Conservation (phyloP, 2,888 invertebrate genomes). For the Zygaena filipendulae region DNA sequence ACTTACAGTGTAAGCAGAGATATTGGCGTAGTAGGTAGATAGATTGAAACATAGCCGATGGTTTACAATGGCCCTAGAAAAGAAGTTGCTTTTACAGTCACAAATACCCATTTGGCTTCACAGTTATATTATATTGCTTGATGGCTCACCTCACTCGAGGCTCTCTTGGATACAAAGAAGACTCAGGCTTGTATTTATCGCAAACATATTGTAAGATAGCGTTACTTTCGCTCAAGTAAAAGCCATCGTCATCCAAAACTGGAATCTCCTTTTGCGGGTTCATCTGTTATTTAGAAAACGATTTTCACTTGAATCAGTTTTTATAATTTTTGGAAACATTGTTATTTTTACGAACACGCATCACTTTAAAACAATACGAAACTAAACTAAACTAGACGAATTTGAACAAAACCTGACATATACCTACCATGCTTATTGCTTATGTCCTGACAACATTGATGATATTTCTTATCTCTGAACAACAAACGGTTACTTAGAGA, state of each 20-base stretch:
- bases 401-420: too few relatives aligned
- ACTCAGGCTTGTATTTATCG: conserved; percentile 76
- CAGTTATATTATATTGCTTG: conserved; percentile 1
- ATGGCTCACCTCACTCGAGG: conserved; percentile 53
- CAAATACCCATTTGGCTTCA: not conserved
- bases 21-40: conserved; percentile 77
- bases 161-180: conserved; percentile 77
- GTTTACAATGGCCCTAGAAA: conserved; percentile 77
- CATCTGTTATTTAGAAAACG: conserved; percentile 55
- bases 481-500: too few relatives aligned
- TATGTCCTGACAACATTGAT: too few relatives aligned
- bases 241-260: conserved; percentile 82
- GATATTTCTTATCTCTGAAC: too few relatives aligned
- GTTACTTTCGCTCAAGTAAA: conserved; percentile 80
- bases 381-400: too few relatives aligned
- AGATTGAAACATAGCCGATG: conserved; percentile 83
- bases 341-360: too few relatives aligned
- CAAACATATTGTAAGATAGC: conserved; percentile 78
- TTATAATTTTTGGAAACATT: not conserved
- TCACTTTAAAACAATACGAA: too few relatives aligned
- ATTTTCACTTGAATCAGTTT: not conserved
- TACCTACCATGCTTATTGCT: too few relatives aligned
- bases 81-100: not conserved
- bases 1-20: conserved; percentile 73
- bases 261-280: conserved; percentile 85